These are phyloP conservation scores for Ciconia stormi DNA, from an alignment of 2,113 vertebrate genomes.

Conservation along the genomic window DNA sequence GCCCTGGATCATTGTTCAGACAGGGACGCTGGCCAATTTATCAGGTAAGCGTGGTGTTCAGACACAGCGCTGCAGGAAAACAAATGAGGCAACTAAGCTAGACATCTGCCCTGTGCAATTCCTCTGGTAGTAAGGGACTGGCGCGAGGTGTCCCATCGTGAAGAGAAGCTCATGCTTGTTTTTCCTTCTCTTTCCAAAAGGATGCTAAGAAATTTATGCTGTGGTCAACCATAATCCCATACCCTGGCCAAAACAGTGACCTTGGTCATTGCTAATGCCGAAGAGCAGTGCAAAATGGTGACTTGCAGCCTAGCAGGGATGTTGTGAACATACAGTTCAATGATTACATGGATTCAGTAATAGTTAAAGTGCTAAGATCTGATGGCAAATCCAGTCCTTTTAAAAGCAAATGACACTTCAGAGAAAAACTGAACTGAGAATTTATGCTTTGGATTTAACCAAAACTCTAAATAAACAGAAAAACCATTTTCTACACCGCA, in stretches of 20 bases:
- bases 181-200: background rate
- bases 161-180: background rate
- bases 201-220: background rate
- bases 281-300: background rate
- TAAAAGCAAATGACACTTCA: background rate
- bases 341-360: background rate
- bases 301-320: background rate
- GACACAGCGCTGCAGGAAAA: background rate
- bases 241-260: background rate
- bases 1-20: background rate
- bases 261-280: background rate
- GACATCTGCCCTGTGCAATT: background rate
- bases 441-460: background rate
- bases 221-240: background rate
- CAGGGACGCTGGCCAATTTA: background rate
- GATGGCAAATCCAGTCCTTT: background rate
- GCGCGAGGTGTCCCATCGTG: rapidly evolving
- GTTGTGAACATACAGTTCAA: background rate
- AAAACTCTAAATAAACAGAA: background rate
- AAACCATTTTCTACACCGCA: background rate
- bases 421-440: background rate
- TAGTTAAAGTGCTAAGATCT: background rate
- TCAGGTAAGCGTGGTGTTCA: background rate
- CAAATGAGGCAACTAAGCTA: background rate
- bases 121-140: background rate